These are phyloP conservation scores for Plecotus auritus DNA, from an alignment of 2,113 vertebrate genomes.

Conservation along the genomic window DNA sequence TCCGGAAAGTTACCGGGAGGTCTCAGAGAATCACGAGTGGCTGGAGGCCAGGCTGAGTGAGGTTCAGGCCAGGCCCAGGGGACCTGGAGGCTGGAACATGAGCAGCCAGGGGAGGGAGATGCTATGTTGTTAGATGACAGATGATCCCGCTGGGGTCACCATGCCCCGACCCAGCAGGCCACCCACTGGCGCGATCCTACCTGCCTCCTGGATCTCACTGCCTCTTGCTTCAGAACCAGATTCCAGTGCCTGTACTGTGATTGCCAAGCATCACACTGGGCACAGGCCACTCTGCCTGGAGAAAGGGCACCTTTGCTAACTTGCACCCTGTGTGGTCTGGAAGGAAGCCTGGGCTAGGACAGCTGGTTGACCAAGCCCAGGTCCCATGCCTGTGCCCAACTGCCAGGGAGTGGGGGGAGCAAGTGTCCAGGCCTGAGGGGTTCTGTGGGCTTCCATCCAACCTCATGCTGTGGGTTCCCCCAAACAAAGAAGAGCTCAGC, in stretches of 20 bases:
- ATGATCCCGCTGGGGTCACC: fast-evolving
- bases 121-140: fast-evolving
- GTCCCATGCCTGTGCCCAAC: too few species aligned
- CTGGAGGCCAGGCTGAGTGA: background rate
- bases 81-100: background rate
- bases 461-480: fast-evolving
- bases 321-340: too few species aligned
- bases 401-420: background rate
- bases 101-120: too few species aligned
- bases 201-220: background rate
- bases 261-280: fast-evolving
- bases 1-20: background rate
- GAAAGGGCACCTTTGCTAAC: background rate
- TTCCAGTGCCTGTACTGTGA: background rate
- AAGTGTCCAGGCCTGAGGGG: background rate
- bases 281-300: background rate
- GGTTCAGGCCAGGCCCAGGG: background rate
- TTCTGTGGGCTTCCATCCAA: fast-evolving
- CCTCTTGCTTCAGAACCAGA: background rate
- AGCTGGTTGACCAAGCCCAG: background rate
- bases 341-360: background rate
- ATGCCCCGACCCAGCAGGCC: fast-evolving
- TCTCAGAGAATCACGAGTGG: background rate
- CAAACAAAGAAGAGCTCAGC: background rate
- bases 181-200: fast-evolving